Base-by-base conservation (phyloP, 2,113 vertebrate species). In the Tangachromis dhanisi region DNA sequence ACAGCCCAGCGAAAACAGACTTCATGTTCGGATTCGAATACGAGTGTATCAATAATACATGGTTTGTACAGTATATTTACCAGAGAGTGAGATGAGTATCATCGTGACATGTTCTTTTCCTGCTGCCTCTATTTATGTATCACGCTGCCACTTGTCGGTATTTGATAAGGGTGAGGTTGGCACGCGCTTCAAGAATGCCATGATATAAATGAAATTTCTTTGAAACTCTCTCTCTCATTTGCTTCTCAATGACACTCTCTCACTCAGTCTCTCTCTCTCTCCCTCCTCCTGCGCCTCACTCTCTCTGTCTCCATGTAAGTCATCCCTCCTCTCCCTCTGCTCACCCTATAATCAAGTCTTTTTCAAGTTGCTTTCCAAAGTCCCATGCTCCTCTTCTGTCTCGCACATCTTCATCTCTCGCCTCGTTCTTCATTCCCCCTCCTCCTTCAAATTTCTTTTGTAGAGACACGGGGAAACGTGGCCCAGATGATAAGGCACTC, bases 291-390 rank as follows among this genome's bases (percentile, higher is more conserved):
- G 35, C 21, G 49, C 85, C 54, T 88, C 31, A 6, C 81, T 88
- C 81, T 85, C 86, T 93, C 90, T 83, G 59, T 93, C 85, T 90
- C 71, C 83, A 35, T 80, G 83, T 93, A 86, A 93, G 84, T 89
- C 91, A 80, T 85, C 49, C 83, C 85, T 86, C 81, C 87, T 92
- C 86, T 88, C 66, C 73, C 88, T 88, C 88, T 47, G 45, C 88
- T 91, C 83, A 80, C 35, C 81, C 85, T 87, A 78, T 94, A 92
- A 93, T 95, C 88, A 93, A 91, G 89, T 94, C 90, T 93, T 93
- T 93, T 87, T 93, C 89, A 89, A 90, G 88, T 91, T 93, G 84
- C 90, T 93, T 89, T 66, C 61, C 83, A 86, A 87, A 91, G 92
- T 94, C 86, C 90, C 55, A 9, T 78, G 82, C 90, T 86, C 87